These are phyloP conservation scores for Meloidogyne hapla DNA, from an alignment of 1,140 invertebrate genomes.

Conservation along the genomic window DNA sequence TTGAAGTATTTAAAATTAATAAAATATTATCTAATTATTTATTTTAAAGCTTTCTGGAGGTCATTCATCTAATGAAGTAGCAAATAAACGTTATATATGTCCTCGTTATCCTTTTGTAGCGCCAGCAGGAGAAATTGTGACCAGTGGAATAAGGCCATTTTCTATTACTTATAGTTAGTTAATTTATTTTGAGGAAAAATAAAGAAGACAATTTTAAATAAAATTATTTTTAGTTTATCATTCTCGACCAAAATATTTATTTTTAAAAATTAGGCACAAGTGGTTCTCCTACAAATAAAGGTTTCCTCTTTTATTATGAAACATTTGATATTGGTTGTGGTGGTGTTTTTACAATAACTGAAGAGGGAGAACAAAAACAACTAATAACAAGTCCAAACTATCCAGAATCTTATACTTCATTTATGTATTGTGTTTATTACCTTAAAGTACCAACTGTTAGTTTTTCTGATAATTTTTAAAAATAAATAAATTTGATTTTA, in stretches of 20 bases:
- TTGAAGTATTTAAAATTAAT: slow-evolving; percentile 46
- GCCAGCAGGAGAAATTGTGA: slow-evolving; percentile 50
- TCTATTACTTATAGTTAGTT: slow-evolving; percentile 49
- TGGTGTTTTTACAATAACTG: slow-evolving; percentile 40
- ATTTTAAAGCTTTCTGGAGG: slow-evolving; percentile 57
- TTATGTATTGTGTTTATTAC: slow-evolving; percentile 61
- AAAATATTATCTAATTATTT: neutral
- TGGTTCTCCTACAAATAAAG: slow-evolving; percentile 49
- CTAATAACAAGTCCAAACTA: slow-evolving; percentile 54
- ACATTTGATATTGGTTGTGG: slow-evolving; percentile 60
- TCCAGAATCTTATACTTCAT: slow-evolving; percentile 51
- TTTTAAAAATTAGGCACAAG: slow-evolving; percentile 38
- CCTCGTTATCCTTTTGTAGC: slow-evolving; percentile 56
- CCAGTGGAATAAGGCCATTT: slow-evolving; percentile 44
- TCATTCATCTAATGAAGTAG: slow-evolving; percentile 43
- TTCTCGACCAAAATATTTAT: no score
- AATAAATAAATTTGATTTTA: slow-evolving; percentile 30
- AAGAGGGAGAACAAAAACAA: slow-evolving; percentile 24
- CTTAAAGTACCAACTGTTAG: slow-evolving; percentile 64
- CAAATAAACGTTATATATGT: slow-evolving; percentile 59
- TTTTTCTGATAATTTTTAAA: neutral
- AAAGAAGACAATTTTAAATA: no score
- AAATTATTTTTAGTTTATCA: neutral
- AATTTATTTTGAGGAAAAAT: no score
- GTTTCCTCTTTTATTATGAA: slow-evolving; percentile 53